Evolutionary conservation across 2,113 vertebrate genomes (phyloP), one percentile per base, ranked within the genome.

Genomic region (Festucalex cinctus): DNA sequence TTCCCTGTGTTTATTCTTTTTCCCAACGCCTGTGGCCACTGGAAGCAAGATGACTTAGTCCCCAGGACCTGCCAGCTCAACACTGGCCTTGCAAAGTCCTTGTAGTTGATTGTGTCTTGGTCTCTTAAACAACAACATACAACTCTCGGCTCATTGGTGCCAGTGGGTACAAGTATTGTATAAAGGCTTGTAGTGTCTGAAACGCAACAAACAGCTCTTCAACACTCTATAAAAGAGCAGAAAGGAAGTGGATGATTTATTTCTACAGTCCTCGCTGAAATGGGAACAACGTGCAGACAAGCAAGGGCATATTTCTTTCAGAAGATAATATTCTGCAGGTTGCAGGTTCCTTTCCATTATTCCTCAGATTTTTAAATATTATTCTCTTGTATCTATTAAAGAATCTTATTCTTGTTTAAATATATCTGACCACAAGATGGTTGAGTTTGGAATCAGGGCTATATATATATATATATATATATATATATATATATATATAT

Each of bases 51-150:
- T 74, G 44, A 6, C 44, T 7, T 19, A 46, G 17, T 46, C 44
- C 17, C 44, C 44, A 46, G 69, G 73, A 59, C 63, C 74, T 69
- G 63, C 12, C 53, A 73, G 73, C 82, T 63, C 17, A 19, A 79
- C 81, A 80, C 70, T 81, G 73, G 66, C 75, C 69, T 85, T 83
- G 70, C 61, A 46, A 77, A 78, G 67, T 71, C 85, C 65, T 51
- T 73, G 78, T 68, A 74, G 76, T 70, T 66, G 41, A 79, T 41
- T 78, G 64, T 86, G 77, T 83, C 71, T 81, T 41, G 46, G 43
- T 75, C 69, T 65, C 70, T 74, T 69, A 20, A 62, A 73, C 41
- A 72, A 43, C 67, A 63, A 64, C 56, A 77, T 57, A 51, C 44
- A 46, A 46, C 44, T 14, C 64, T 44, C 51, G 72, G 57, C 58